Evolutionary conservation across 2,888 invertebrate genomes (phyloP).

Genomic region (Drosophila infuscata): DNA sequence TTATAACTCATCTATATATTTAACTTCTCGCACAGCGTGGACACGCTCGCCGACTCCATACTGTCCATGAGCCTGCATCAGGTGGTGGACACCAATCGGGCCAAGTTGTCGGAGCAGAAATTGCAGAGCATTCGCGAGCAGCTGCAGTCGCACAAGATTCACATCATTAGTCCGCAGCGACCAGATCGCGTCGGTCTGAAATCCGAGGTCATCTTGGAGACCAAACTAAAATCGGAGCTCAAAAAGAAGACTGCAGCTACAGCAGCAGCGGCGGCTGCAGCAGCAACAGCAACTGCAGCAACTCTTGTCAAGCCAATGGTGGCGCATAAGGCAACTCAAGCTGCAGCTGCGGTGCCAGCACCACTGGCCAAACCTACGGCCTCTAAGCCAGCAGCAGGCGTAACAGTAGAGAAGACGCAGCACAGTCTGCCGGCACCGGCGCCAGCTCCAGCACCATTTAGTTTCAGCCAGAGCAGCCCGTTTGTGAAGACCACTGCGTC

Average conservation of each 20-base stretch:
- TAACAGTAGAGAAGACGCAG: slow-evolving; percentile 19
- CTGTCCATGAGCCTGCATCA: slow-evolving; percentile 83
- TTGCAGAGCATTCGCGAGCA: slow-evolving; percentile 74
- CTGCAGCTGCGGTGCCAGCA: slow-evolving; percentile 3
- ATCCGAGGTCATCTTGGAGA: slow-evolving; percentile 84
- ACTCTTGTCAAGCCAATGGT: slow-evolving; percentile 23
- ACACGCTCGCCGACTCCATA: slow-evolving; percentile 84
- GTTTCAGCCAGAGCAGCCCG: slow-evolving; percentile 53
- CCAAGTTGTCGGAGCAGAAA: slow-evolving; percentile 78
- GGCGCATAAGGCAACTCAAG: slow-evolving; percentile 22
- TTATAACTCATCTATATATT: too few species aligned
- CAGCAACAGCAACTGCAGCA: slow-evolving; percentile 13
- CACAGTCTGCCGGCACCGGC: background rate
- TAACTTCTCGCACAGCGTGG: slow-evolving; percentile 63
- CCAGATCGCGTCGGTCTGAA: slow-evolving; percentile 83
- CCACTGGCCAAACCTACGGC: slow-evolving; percentile 50
- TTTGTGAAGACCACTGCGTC: slow-evolving; percentile 51
- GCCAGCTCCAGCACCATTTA: slow-evolving; percentile 27
- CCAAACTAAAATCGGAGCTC: slow-evolving; percentile 73
- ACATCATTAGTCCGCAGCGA: slow-evolving; percentile 82
- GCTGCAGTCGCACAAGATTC: slow-evolving; percentile 72
- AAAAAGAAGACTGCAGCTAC: slow-evolving; percentile 49
- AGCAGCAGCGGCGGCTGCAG: slow-evolving; percentile 25
- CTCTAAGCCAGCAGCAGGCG: slow-evolving; percentile 38
- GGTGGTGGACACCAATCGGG: slow-evolving; percentile 74